A percentile compares a stretch with the other conserved stretches of the same genome.
These are phyloP conservation scores for Leucozona laternaria DNA, from an alignment of 2,888 invertebrate species.

Conservation along the genomic window DNA sequence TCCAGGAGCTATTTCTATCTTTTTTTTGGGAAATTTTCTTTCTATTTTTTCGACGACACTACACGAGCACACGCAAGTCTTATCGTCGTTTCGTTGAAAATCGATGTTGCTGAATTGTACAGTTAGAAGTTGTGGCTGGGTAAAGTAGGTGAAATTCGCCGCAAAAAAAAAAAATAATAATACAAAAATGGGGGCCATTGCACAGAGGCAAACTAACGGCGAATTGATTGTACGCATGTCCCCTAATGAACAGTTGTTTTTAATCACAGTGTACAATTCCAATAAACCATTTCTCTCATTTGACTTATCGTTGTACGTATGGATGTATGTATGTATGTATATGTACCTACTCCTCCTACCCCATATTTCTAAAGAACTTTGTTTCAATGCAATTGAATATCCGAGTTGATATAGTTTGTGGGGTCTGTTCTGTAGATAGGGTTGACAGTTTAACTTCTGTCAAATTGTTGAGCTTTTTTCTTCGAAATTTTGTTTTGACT, in stretches of 20 bases:
- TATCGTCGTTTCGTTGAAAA: slow-evolving; percentile 74
- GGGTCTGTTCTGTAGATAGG: neutral
- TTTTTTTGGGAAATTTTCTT: slow-evolving; percentile 29
- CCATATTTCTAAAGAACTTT: neutral
- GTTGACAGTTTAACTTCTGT: slow-evolving; percentile 57
- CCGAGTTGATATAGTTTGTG: neutral
- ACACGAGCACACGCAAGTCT: slow-evolving; percentile 70
- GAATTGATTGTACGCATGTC: slow-evolving; percentile 66
- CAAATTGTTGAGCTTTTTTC: slow-evolving; percentile 62
- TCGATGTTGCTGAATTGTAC: slow-evolving; percentile 74
- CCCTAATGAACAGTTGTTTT: slow-evolving; percentile 62
- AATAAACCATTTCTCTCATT: neutral
- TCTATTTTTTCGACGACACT: slow-evolving; percentile 57
- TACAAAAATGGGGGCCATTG: slow-evolving; percentile 52
- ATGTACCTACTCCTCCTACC: neutral
- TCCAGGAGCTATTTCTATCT: slow-evolving; percentile 25
- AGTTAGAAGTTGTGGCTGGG: slow-evolving; percentile 66
- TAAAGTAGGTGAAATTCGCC: slow-evolving; percentile 62
- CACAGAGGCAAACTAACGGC: slow-evolving; percentile 28
- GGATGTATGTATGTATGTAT: no score
- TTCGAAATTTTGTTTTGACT: slow-evolving; percentile 60
- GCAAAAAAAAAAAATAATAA: neutral
- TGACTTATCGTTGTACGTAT: no score
- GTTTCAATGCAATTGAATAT: slow-evolving; percentile 5
- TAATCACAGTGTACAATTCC: slow-evolving; percentile 25